phyloP scores from a whole-genome alignment of 2,888 invertebrate genomes.

The Adela reaumurella region DNA sequence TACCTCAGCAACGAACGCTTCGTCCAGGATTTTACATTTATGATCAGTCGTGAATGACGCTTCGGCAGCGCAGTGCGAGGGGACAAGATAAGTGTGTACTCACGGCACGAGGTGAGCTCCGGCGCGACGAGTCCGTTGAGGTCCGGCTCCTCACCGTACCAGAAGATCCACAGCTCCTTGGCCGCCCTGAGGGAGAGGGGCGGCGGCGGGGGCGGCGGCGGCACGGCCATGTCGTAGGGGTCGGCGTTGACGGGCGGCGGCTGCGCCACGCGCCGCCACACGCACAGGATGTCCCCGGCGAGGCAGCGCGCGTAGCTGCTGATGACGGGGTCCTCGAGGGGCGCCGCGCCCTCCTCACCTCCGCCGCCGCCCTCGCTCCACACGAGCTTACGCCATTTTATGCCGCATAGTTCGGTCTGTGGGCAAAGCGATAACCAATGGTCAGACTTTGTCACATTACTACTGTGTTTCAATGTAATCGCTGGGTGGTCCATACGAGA shows the following conservation, averaged over 20 bases:
- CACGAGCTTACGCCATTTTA: slow-evolving; percentile 96
- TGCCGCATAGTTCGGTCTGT: slow-evolving; percentile 98
- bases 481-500: too few relatives aligned
- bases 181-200: slow-evolving; percentile 81
- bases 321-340: slow-evolving; percentile 86
- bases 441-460: too few relatives aligned
- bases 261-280: slow-evolving; percentile 88
- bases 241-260: slow-evolving; percentile 52
- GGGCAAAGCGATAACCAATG: too few relatives aligned
- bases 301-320: slow-evolving; percentile 88
- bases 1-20: too few relatives aligned
- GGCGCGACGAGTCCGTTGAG: slow-evolving; percentile 78
- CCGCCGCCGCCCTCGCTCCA: slow-evolving; percentile 66
- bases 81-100: too few relatives aligned
- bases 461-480: too few relatives aligned
- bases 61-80: too few relatives aligned
- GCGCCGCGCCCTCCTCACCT: slow-evolving; percentile 50
- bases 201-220: slow-evolving; percentile 58
- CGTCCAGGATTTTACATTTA: too few relatives aligned
- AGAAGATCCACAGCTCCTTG: slow-evolving; percentile 99
- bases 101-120: slow-evolving; percentile 82
- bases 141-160: slow-evolving; percentile 98
- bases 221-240: slow-evolving; percentile 42
- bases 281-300: slow-evolving; percentile 93
- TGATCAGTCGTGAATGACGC: too few relatives aligned